A percentile compares a stretch with the other conserved stretches of the same genome.
These are phyloP conservation scores for Caenorhabditis angaria DNA, from an alignment of 2,888 invertebrate species.

Conservation along the genomic window DNA sequence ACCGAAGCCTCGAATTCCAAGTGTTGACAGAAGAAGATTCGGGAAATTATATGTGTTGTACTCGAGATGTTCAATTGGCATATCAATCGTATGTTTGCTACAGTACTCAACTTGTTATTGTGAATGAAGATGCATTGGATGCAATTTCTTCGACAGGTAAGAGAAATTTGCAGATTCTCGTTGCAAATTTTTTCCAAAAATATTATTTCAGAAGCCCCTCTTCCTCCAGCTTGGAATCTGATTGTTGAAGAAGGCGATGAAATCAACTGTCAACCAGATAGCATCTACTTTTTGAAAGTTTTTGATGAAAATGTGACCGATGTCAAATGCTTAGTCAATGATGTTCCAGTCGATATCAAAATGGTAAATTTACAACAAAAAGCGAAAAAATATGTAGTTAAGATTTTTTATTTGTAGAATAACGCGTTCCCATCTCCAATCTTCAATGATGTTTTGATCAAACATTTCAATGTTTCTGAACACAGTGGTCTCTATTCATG, in stretches of 20 bases:
- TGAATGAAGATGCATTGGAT: slow-evolving; percentile 27
- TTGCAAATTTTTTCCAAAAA: no score
- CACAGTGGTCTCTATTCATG: slow-evolving; percentile 38
- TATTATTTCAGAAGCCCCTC: slow-evolving; percentile 23
- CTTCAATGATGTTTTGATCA: slow-evolving; percentile 33
- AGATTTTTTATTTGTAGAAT: slow-evolving; percentile 18
- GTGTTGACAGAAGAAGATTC: slow-evolving; percentile 25
- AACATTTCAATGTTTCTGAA: slow-evolving; percentile 30
- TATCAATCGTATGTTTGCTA: slow-evolving; percentile 42
- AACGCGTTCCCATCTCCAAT: slow-evolving; percentile 30
- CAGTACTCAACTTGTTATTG: slow-evolving; percentile 22
- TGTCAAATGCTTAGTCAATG: slow-evolving; percentile 33
- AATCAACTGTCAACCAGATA: slow-evolving; percentile 29
- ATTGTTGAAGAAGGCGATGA: slow-evolving; percentile 20
- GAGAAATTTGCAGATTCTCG: neutral
- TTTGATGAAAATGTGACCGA: slow-evolving; percentile 37
- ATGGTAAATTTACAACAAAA: slow-evolving; percentile 18
- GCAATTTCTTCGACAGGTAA: slow-evolving; percentile 8
- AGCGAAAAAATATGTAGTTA: neutral
- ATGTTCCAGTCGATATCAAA: slow-evolving; percentile 24
- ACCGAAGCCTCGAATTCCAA: slow-evolving; percentile 40
- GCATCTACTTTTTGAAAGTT: slow-evolving; percentile 34
- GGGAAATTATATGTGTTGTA: slow-evolving; percentile 33
- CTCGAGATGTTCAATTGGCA: slow-evolving; percentile 29
- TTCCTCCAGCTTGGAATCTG: slow-evolving; percentile 33